Evolutionary conservation across 1,140 invertebrate species (phyloP).

Genomic region (Drosophila gunungcola): DNA sequence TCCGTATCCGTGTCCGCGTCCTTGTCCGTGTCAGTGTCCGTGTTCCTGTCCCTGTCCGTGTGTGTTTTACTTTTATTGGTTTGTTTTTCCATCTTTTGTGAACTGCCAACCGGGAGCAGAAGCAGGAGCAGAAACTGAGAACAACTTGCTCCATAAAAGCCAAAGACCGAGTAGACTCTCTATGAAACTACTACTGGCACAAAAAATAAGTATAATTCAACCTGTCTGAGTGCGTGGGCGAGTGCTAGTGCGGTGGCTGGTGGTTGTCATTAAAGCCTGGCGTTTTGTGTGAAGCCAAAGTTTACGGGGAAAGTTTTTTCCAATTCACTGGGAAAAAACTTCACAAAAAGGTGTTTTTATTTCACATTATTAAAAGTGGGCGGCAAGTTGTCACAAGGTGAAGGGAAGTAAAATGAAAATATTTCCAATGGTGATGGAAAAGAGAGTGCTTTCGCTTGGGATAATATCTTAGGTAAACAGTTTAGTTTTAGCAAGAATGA

Average conservation of each 20-base stretch:
- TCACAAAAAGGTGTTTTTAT: conserved; percentile 47
- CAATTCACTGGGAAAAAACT: conserved; percentile 28
- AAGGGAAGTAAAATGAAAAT: conserved; percentile 15
- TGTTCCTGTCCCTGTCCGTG: conserved; percentile 43
- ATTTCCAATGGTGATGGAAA: conserved; percentile 18
- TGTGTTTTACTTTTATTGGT: conserved; percentile 74
- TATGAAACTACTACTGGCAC: conserved; percentile 24
- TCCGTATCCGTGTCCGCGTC: conserved; percentile 25
- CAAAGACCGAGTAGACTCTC: conserved; percentile 55
- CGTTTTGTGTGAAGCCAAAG: conserved; percentile 50
- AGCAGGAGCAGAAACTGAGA: conserved; percentile 12
- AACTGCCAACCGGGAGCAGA: conserved; percentile 6
- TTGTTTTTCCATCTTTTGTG: conserved; percentile 64
- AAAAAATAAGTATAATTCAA: conserved; percentile 57
- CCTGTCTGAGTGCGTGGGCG: conserved; percentile 43
- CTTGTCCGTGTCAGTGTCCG: conserved; percentile 36
- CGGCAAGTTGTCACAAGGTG: conserved; percentile 6
- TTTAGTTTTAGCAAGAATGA: not conserved
- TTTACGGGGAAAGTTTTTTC: conserved; percentile 56
- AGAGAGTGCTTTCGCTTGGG: conserved; percentile 7
- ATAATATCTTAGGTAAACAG: conserved; percentile 33
- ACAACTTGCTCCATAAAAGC: conserved; percentile 62
- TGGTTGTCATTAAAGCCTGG: conserved; percentile 62
- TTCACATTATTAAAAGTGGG: conserved; percentile 50
- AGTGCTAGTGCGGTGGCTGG: conserved; percentile 19